A percentile compares a stretch with the other conserved stretches of the same genome.
These are phyloP conservation scores for Erythrolamprus reginae DNA, from an alignment of 2,113 vertebrate species.

Conservation along the genomic window DNA sequence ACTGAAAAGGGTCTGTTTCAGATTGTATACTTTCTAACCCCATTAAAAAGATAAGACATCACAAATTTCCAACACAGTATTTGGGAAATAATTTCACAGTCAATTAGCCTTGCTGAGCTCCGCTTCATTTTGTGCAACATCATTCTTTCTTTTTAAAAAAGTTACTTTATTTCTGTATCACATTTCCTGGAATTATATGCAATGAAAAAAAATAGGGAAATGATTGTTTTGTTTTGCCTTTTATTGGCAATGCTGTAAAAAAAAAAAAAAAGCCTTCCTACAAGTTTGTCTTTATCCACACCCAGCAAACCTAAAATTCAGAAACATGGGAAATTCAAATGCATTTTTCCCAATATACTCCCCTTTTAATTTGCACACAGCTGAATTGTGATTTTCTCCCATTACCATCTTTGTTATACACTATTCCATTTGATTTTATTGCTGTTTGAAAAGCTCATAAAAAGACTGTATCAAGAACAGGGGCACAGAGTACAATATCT, in stretches of 20 bases:
- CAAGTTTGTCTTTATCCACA: background rate
- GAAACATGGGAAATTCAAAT: background rate
- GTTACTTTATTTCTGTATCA: background rate
- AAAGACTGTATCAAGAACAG: background rate
- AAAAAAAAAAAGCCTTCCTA: background rate
- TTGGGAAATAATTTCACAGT: constrained; percentile 5
- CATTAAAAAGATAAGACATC: constrained; percentile 5
- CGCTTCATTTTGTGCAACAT: background rate
- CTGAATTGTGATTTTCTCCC: background rate
- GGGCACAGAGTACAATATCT: background rate
- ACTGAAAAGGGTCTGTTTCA: background rate
- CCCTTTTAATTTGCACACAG: background rate
- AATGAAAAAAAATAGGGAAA: background rate
- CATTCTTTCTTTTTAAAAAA: background rate
- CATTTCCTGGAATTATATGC: background rate
- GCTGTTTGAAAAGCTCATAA: background rate
- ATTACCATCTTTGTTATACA: background rate
- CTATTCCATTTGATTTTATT: background rate
- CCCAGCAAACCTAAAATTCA: background rate
- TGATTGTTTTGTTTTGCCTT: background rate
- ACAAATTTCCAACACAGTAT: background rate
- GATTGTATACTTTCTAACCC: background rate
- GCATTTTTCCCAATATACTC: no score
- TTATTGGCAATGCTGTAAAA: background rate
- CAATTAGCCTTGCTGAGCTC: background rate